These are phyloP conservation scores for Lophius americanus DNA, from an alignment of 2,797 vertebrate genomes.

Conservation along the genomic window DNA sequence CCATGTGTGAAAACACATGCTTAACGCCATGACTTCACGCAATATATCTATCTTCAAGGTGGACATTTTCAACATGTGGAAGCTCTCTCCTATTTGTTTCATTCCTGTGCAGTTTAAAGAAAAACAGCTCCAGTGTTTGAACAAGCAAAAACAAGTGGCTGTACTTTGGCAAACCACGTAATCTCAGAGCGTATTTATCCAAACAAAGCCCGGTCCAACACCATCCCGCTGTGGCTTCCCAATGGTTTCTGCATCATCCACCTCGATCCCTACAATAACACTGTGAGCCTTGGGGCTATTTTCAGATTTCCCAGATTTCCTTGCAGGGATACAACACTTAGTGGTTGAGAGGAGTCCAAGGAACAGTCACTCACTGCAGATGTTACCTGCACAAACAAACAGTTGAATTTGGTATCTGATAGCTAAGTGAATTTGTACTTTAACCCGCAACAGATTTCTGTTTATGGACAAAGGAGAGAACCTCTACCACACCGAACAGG, in stretches of 20 bases:
- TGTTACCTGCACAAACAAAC: constrained; percentile 29
- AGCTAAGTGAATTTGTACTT: constrained; percentile 58
- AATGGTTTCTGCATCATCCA: constrained; percentile 81
- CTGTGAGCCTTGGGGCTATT: constrained; percentile 77
- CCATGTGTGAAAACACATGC: neutral
- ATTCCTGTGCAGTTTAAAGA: constrained; percentile 61
- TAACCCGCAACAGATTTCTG: constrained; percentile 32
- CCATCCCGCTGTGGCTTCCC: constrained; percentile 72
- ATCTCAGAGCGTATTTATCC: constrained; percentile 78
- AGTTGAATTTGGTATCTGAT: constrained; percentile 47
- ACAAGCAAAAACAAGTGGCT: constrained; percentile 75
- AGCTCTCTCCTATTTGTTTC: constrained; percentile 47
- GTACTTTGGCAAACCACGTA: constrained; percentile 78
- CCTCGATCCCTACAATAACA: constrained; percentile 84
- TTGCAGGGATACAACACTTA: constrained; percentile 76
- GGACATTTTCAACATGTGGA: constrained; percentile 72
- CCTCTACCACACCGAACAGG: constrained; percentile 18
- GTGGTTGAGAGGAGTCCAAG: constrained; percentile 66
- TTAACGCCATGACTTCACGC: constrained; percentile 36
- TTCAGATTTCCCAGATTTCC: constrained; percentile 83
- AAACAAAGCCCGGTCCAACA: constrained; percentile 80
- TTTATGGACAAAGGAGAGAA: constrained; percentile 35
- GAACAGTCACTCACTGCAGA: constrained; percentile 50
- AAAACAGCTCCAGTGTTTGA: constrained; percentile 73
- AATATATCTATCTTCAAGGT: constrained; percentile 57